Percentiles rank a stretch among this genome's conserved stretches.
These are phyloP conservation scores for Glaucomys volans DNA, from an alignment of 2,113 vertebrate genomes.

Conservation along the genomic window DNA sequence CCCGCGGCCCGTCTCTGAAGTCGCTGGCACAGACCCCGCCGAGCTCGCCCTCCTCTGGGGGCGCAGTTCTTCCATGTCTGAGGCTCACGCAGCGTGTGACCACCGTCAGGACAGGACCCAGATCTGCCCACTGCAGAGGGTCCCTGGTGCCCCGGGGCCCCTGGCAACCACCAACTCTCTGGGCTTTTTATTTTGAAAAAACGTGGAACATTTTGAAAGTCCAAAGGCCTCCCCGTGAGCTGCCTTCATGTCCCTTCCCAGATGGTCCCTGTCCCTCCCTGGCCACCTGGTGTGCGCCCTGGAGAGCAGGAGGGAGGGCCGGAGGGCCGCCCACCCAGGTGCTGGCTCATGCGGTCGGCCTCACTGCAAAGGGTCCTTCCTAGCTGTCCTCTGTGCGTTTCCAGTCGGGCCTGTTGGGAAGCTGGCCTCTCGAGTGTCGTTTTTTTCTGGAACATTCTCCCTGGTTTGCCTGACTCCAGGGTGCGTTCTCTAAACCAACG, in stretches of 20 bases:
- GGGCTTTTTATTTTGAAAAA: background rate
- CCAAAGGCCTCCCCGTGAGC: background rate
- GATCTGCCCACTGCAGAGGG: background rate
- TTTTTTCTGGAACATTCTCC: background rate
- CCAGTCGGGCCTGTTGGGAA: background rate
- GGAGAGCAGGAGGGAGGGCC: too few species aligned
- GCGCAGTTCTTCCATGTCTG: background rate
- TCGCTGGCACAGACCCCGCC: too few species aligned
- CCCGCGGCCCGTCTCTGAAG: too few species aligned
- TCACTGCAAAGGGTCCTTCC: background rate
- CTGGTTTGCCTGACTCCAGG: background rate
- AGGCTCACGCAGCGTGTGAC: background rate
- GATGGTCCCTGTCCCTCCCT: too few species aligned
- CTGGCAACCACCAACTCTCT: background rate
- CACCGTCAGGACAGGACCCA: background rate
- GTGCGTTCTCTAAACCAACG: background rate
- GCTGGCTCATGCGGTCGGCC: too few species aligned
- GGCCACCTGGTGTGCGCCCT: too few species aligned
- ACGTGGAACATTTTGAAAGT: background rate
- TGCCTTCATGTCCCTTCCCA: accelerated
- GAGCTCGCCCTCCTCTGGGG: background rate
- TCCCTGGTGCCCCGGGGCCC: background rate
- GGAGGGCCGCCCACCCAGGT: too few species aligned
- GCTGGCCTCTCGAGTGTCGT: background rate
- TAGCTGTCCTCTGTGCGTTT: too few species aligned